Percentiles rank a stretch among this genome's conserved stretches.
Conservation (phyloP, 1,140 invertebrate species). For the Lepidotrigona ventralis region DNA sequence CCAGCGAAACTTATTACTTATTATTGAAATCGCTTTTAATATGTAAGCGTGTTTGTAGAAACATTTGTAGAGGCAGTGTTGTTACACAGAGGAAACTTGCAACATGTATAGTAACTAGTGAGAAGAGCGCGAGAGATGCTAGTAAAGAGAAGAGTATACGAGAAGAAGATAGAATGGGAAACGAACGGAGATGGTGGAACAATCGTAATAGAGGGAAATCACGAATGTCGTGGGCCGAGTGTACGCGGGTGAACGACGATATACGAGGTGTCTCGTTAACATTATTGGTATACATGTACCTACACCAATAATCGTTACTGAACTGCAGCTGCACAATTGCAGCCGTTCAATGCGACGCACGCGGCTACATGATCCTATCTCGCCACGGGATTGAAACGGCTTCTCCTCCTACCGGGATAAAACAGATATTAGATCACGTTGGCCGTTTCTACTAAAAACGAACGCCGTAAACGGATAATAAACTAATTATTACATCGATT, state of each 20-base stretch:
- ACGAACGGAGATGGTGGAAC: neutral
- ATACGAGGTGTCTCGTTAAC: conserved; percentile 54
- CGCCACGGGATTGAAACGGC: conserved; percentile 33
- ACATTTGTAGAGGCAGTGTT: neutral
- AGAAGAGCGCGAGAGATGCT: neutral
- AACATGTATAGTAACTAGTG: neutral
- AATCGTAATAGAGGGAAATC: conserved; percentile 33
- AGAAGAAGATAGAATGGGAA: neutral
- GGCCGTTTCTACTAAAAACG: neutral
- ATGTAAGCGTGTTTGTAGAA: too few species aligned
- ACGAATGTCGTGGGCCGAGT: conserved; percentile 20
- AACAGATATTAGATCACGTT: conserved; percentile 29
- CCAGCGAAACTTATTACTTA: too few species aligned
- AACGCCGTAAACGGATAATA: neutral
- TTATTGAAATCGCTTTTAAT: too few species aligned
- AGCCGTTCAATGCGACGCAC: conserved; percentile 38
- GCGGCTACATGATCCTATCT: conserved; percentile 35
- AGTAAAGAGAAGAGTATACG: neutral
- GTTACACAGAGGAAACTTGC: neutral
- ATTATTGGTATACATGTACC: conserved; percentile 55
- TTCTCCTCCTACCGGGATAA: conserved; percentile 20
- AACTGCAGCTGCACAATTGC: conserved; percentile 50
- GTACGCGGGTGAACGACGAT: conserved; percentile 28
- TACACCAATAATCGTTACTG: conserved; percentile 56
- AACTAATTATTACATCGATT: conserved; percentile 10